phyloP scores from a whole-genome alignment of 2,797 vertebrate genomes.

The Eospalax fontanierii region DNA sequence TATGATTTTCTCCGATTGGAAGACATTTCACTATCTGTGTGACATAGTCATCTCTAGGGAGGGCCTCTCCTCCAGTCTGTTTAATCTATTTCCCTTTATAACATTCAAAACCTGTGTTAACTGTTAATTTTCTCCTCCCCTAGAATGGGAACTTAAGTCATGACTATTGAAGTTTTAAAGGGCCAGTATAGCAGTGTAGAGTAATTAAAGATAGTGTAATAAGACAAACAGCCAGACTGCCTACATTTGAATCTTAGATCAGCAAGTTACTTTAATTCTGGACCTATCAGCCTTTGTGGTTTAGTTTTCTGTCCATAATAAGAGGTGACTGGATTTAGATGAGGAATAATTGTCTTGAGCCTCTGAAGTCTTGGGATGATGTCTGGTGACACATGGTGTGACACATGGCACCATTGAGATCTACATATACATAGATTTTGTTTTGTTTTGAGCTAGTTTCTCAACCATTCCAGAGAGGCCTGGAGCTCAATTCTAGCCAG shows the following conservation, averaged over 20 bases:
- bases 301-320: not conserved
- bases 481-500: not conserved
- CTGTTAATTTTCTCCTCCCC: not conserved
- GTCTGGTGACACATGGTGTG: not conserved
- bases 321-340: not conserved
- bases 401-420: not conserved
- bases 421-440: not conserved
- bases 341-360: not conserved
- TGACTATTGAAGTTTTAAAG: not conserved
- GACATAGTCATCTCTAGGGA: not conserved
- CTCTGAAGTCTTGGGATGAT: not conserved
- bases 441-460: not conserved
- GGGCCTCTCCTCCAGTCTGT: not conserved
- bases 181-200: not conserved
- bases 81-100: not conserved
- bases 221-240: not conserved
- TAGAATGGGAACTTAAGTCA: not conserved
- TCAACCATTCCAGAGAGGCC: not conserved
- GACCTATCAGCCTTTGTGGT: not conserved
- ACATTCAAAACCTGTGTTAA: not conserved
- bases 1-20: too few relatives aligned
- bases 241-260: not conserved
- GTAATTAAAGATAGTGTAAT: too few relatives aligned
- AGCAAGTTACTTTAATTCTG: not conserved
- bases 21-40: too few relatives aligned